Percentiles rank a stretch among this genome's conserved stretches.
Evolutionary conservation across 2,113 vertebrate species (phyloP).

Genomic region (Anser cygnoides): DNA sequence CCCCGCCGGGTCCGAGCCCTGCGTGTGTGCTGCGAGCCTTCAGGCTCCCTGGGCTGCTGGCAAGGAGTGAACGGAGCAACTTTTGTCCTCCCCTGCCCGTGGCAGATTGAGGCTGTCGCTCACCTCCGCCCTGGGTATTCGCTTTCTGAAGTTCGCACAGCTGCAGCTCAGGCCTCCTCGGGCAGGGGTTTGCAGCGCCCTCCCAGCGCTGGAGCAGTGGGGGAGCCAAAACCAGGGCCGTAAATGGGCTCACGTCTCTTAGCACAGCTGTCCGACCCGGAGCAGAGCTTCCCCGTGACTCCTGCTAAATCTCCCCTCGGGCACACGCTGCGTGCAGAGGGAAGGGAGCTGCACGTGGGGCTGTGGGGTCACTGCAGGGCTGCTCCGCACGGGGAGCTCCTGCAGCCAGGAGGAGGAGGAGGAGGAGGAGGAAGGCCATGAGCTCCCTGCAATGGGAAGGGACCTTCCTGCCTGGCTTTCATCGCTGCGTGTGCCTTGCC

Average conservation of each 20-base stretch:
- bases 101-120: background rate
- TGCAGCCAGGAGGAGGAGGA: no score
- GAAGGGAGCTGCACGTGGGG: no score
- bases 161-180: background rate
- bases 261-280: background rate
- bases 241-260: background rate
- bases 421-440: no score
- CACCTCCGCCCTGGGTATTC: background rate
- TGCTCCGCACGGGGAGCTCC: no score
- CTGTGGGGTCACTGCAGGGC: no score
- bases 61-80: background rate
- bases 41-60: background rate
- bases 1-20: background rate
- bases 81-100: background rate
- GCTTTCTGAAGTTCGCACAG: background rate
- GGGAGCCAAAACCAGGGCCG: background rate
- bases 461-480: no score
- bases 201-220: background rate
- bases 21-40: background rate
- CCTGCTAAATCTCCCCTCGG: no score
- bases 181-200: background rate
- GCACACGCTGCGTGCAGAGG: no score
- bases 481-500: no score
- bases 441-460: no score
- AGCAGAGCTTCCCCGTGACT: background rate